Percentiles rank a stretch among this genome's conserved stretches.
Conservation (phyloP, 2,113 vertebrate species). For the Emydura subglobosa region DNA sequence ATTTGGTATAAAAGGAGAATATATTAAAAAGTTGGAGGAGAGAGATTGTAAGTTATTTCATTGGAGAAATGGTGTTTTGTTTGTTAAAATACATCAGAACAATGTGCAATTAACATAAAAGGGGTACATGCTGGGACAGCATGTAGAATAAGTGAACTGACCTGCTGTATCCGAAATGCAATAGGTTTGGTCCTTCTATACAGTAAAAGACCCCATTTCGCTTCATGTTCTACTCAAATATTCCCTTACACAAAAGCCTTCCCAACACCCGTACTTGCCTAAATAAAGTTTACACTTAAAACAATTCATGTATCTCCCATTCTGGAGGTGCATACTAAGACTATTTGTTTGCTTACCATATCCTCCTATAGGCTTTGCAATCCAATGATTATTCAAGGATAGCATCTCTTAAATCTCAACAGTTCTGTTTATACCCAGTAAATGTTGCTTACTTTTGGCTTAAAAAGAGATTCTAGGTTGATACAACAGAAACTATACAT, state of each 20-base stretch:
- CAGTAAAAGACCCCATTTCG: conserved; percentile 8
- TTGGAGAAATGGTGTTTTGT: neutral
- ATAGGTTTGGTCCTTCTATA: neutral
- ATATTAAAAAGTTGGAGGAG: neutral
- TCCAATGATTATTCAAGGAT: neutral
- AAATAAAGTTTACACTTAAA: conserved; percentile 30
- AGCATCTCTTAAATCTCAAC: neutral
- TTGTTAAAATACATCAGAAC: neutral
- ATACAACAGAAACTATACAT: neutral
- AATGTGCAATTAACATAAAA: neutral
- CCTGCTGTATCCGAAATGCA: neutral
- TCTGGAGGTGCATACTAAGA: neutral
- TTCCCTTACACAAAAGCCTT: conserved; percentile 3
- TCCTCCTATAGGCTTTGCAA: neutral
- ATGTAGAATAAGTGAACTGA: neutral
- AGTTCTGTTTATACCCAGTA: neutral
- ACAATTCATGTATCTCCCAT: neutral
- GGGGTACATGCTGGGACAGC: neutral
- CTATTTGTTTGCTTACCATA: neutral
- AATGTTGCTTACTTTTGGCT: neutral
- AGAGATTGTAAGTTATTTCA: neutral
- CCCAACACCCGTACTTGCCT: neutral
- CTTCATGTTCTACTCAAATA: conserved; percentile 28
- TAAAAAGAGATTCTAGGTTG: neutral
- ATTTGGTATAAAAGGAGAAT: neutral